Conservation (phyloP, 2,888 invertebrate species). For the Neoaliturus tenellus region DNA sequence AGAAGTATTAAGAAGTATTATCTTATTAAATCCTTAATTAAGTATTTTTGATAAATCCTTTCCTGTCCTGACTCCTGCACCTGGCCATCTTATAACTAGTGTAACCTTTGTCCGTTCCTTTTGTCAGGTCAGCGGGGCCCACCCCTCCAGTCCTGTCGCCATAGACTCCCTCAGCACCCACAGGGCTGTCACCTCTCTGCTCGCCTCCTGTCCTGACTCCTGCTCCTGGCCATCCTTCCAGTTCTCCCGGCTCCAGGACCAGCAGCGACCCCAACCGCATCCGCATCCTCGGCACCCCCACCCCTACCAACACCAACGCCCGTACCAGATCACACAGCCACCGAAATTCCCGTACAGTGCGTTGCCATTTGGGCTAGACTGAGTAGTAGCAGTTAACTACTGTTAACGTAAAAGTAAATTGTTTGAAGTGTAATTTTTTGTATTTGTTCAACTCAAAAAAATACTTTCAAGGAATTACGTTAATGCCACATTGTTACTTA, state of each 20-base stretch:
- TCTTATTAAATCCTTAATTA: too few species aligned
- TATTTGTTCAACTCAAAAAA: too few species aligned
- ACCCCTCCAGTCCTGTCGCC: neutral
- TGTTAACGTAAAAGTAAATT: too few species aligned
- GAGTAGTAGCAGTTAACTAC: too few species aligned
- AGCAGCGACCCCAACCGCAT: neutral
- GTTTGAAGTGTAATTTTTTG: too few species aligned
- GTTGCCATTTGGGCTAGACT: neutral
- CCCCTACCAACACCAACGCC: neutral
- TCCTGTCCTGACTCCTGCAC: too few species aligned
- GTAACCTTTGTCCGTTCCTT: neutral
- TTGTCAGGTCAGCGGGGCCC: neutral
- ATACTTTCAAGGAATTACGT: too few species aligned
- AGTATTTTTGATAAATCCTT: too few species aligned
- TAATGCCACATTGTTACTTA: too few species aligned
- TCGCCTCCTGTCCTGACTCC: slow-evolving; percentile 22
- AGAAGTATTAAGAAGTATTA: too few species aligned
- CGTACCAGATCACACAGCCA: neutral
- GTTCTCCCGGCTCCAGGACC: neutral
- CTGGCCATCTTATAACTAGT: neutral
- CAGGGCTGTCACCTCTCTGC: neutral
- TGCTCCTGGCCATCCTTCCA: slow-evolving; percentile 35
- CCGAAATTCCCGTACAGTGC: neutral
- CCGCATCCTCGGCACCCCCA: neutral
- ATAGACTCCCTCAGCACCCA: neutral